Conservation (phyloP, 2,113 vertebrate genomes). For the Carettochelys insculpta region DNA sequence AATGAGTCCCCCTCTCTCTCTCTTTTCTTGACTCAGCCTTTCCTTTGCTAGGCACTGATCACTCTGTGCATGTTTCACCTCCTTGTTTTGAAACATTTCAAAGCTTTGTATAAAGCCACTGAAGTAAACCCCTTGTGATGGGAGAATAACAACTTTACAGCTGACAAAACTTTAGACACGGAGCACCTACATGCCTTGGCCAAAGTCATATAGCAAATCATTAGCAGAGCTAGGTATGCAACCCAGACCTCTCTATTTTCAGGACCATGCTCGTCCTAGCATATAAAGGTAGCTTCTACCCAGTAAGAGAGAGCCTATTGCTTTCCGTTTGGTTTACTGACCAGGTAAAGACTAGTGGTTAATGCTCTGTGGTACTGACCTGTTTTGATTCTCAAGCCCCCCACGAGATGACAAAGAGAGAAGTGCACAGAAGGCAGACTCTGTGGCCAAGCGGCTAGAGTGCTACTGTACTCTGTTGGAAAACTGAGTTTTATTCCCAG, state of each 20-base stretch:
- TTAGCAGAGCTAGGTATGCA: not conserved
- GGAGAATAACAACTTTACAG: not conserved
- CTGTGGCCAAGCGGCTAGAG: fast-evolving
- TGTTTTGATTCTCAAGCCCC: not conserved
- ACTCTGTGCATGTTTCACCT: not conserved
- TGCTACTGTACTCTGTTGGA: fast-evolving
- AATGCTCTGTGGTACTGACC: not conserved
- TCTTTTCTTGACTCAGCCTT: not conserved
- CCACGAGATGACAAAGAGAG: fast-evolving
- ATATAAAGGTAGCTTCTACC: not conserved
- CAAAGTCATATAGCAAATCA: not conserved
- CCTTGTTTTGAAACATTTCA: not conserved
- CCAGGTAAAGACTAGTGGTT: not conserved
- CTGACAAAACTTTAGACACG: not conserved
- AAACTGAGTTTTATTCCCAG: fast-evolving
- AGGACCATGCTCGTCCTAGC: not conserved
- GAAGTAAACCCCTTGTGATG: not conserved
- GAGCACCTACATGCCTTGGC: not conserved
- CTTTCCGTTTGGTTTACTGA: not conserved
- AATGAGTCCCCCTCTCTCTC: not conserved
- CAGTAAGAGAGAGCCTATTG: not conserved
- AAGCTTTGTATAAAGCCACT: not conserved
- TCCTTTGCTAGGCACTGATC: not conserved
- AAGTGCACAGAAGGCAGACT: not conserved
- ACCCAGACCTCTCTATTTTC: not conserved